Percentiles rank a stretch among this genome's conserved stretches.
Conservation (phyloP, 1,140 invertebrate species). For the Drosophila punjabiensis region DNA sequence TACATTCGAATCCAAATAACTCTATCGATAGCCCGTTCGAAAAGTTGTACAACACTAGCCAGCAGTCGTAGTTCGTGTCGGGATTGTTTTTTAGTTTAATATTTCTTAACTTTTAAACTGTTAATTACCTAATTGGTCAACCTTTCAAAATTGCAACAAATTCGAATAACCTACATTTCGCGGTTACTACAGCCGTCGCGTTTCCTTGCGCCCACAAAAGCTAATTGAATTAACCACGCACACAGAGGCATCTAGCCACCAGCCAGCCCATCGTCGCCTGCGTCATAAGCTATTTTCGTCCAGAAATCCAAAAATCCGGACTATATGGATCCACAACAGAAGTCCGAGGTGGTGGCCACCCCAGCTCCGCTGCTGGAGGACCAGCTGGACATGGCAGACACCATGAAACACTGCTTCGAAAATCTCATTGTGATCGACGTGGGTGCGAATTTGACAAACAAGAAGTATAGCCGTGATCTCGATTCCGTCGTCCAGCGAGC, state of each 20-base stretch:
- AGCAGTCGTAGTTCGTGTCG: constrained; percentile 78
- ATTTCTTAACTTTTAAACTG: constrained; percentile 56
- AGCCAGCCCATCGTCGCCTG: constrained; percentile 40
- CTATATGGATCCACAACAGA: constrained; percentile 65
- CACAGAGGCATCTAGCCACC: constrained; percentile 43
- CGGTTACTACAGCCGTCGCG: constrained; percentile 58
- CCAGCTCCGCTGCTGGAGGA: constrained; percentile 51
- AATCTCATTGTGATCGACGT: constrained; percentile 97
- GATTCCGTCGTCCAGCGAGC: constrained; percentile 96
- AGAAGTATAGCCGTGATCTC: constrained; percentile 96
- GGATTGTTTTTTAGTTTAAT: constrained; percentile 77
- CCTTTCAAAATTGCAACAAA: constrained; percentile 61
- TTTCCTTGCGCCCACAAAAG: constrained; percentile 59
- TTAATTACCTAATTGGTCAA: constrained; percentile 61
- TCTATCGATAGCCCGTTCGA: not conserved
- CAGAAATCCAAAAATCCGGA: constrained; percentile 46
- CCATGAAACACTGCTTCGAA: constrained; percentile 88
- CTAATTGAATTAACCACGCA: constrained; percentile 78
- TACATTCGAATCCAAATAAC: not conserved
- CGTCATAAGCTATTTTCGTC: constrained; percentile 82
- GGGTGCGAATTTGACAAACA: constrained; percentile 97
- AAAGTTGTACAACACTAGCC: constrained; percentile 42
- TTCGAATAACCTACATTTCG: constrained; percentile 17
- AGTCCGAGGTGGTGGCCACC: constrained; percentile 45
- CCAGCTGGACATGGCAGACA: constrained; percentile 71